Evolutionary conservation across 2,888 invertebrate genomes (phyloP).

Genomic region (Amphipoea oculea): DNA sequence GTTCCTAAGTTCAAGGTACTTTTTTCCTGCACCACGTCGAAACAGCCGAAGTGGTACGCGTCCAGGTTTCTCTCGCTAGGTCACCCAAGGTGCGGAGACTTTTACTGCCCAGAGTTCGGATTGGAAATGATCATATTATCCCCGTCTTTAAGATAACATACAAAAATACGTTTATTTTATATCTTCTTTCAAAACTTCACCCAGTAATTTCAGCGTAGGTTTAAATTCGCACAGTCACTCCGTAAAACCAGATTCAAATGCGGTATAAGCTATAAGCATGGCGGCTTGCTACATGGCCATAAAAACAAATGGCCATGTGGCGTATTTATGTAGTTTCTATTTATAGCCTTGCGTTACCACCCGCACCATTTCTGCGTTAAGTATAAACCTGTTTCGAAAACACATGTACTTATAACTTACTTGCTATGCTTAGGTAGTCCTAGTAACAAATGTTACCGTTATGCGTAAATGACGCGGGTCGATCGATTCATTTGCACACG

Average conservation of each 20-base stretch:
- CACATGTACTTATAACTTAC: not conserved
- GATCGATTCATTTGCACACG: not conserved
- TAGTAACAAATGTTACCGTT: not conserved
- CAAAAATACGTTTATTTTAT: not conserved
- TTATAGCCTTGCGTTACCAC: not conserved
- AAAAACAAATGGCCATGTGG: slow-evolving; percentile 20
- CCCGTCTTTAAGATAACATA: not conserved
- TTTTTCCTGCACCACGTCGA: not conserved
- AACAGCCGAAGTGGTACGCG: not conserved
- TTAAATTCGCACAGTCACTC: not conserved
- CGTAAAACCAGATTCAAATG: not conserved
- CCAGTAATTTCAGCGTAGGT: not conserved
- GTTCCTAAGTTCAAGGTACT: not conserved
- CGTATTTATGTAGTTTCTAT: slow-evolving; percentile 9
- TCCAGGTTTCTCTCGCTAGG: not conserved
- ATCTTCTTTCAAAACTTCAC: not conserved
- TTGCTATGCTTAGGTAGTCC: not conserved
- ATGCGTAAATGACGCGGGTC: not conserved
- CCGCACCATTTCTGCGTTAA: not conserved
- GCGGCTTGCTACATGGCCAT: not conserved
- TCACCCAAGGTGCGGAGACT: too few species aligned
- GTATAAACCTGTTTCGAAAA: not conserved
- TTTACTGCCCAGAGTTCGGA: not conserved
- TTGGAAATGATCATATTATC: not conserved
- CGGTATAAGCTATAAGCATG: not conserved